phyloP scores from a whole-genome alignment of 2,888 invertebrate genomes.

The Petrolisthes cinctipes region DNA sequence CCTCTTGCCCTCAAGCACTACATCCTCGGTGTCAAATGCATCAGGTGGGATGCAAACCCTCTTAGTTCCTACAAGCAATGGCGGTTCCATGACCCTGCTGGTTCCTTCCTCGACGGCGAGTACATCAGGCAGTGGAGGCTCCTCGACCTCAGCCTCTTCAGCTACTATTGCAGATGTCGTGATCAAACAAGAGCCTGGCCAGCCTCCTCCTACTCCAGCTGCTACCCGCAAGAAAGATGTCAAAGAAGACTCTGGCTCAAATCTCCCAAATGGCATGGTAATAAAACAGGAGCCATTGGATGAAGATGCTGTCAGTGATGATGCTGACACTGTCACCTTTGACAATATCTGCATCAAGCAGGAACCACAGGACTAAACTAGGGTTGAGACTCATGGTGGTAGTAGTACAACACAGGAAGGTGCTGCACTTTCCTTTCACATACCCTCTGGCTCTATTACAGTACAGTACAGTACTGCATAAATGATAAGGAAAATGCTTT shows the following conservation, averaged over 20 bases:
- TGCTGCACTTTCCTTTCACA: no score
- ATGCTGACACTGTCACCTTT: neutral
- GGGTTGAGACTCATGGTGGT: no score
- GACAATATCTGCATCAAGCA: slow-evolving; percentile 34
- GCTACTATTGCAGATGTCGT: neutral
- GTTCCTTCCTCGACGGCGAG: slow-evolving; percentile 21
- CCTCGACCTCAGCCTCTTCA: neutral
- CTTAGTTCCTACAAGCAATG: slow-evolving; percentile 8
- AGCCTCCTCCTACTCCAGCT: slow-evolving; percentile 11
- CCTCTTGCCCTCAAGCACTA: slow-evolving; percentile 28
- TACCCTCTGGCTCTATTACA: no score
- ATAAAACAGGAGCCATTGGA: slow-evolving; percentile 43
- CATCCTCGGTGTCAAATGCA: neutral
- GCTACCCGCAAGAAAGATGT: neutral
- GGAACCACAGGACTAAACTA: slow-evolving; percentile 34
- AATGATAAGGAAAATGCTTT: no score
- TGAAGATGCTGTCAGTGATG: slow-evolving; percentile 2
- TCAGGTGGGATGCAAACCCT: slow-evolving; percentile 17
- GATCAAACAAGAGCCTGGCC: slow-evolving; percentile 45
- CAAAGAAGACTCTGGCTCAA: slow-evolving; percentile 24
- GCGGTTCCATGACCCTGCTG: neutral
- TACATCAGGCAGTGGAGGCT: neutral
- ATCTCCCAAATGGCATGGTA: slow-evolving; percentile 1
- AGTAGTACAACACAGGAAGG: no score
- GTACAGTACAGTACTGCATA: no score